Base-by-base conservation (phyloP, 64 coral and sea anemone genomes). In the Montipora capricornis region DNA sequence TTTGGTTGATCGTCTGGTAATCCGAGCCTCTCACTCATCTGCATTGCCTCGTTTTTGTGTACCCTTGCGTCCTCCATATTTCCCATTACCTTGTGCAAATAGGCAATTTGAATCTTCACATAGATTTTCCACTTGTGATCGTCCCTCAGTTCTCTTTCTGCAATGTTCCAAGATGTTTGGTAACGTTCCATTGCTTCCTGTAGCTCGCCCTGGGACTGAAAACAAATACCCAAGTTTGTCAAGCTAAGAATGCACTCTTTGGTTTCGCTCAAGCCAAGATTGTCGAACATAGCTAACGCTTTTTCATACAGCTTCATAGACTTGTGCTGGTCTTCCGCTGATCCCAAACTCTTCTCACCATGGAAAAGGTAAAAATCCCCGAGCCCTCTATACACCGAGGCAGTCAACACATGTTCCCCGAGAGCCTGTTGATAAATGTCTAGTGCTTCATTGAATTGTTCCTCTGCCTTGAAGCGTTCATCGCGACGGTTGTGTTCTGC, bases 301-400 rank as follows among this genome's bases (percentile, higher is more conserved):
- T 89, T 6, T 5, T 29, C 77, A 79, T 89, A 89, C 2, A 78
- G 61, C 12, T 78, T 3, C 7, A 79, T 45, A 4, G 73, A 76
- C 78, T 46, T 58, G 0, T 66, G 2, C 52, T 58, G 15, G 48
- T 78, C 15, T 74, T 45, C 60, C 2, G 37, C 74, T 19, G 37
- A 52, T 80, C 78, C 78, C 20, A 80, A 58, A 58, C 49, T 76
- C 10, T 45, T 59, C 29, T 60, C 46, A 66, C 60, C 87, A 78
- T 89, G 87, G 46, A 67, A 78, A 19, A 89, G 77, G 77, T 89
- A 45, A 48, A 76, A 76, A 78, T 89, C 87, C 66, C 52, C 87
- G 13, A 89, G 46, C 4, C 61, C 24, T 51, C 61, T 79, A 11
- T 37, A 20, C 16, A 59, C 17, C 29, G 47, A 51, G 8, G 87